A percentile compares a stretch with the other conserved stretches of the same genome.
These are phyloP conservation scores for Danionella dracula DNA, from an alignment of 2,797 vertebrate species.

Conservation along the genomic window DNA sequence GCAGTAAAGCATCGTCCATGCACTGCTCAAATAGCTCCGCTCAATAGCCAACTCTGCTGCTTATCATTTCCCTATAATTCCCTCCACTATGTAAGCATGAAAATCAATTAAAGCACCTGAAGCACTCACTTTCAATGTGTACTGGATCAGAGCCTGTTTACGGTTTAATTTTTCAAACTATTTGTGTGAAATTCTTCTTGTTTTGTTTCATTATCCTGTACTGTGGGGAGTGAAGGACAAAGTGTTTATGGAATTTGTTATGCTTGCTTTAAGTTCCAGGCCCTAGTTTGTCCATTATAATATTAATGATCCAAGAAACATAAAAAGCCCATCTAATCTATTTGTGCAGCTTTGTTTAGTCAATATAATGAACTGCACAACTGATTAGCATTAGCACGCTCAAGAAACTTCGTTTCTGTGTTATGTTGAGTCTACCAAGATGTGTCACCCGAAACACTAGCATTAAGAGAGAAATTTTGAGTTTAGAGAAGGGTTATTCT, in stretches of 20 bases:
- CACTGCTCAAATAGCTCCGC: slow-evolving; percentile 71
- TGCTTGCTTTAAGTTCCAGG: background rate
- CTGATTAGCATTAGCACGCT: background rate
- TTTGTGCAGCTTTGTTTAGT: background rate
- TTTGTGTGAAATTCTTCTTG: background rate
- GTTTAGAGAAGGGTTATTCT: too few species aligned
- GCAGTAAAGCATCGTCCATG: slow-evolving; percentile 69
- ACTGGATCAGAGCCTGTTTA: background rate
- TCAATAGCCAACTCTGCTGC: slow-evolving; percentile 51
- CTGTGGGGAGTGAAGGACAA: background rate
- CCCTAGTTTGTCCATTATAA: slow-evolving; percentile 46
- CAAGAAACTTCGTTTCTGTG: background rate
- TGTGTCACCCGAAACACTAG: too few species aligned
- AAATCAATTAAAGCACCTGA: slow-evolving; percentile 41
- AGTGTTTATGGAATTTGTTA: slow-evolving; percentile 10
- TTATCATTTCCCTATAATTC: slow-evolving; percentile 24
- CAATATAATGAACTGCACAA: background rate
- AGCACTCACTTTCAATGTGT: slow-evolving; percentile 12
- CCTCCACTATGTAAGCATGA: slow-evolving; percentile 29
- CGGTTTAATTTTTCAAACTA: background rate
- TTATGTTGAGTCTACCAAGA: background rate
- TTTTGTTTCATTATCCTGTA: slow-evolving; percentile 22
- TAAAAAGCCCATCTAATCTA: background rate
- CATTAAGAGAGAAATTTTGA: too few species aligned
- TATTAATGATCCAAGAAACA: slow-evolving; percentile 21